Percentiles rank a stretch among this genome's conserved stretches.
Evolutionary conservation across 2,113 vertebrate species (phyloP).

Genomic region (Syngnathus scovelli): DNA sequence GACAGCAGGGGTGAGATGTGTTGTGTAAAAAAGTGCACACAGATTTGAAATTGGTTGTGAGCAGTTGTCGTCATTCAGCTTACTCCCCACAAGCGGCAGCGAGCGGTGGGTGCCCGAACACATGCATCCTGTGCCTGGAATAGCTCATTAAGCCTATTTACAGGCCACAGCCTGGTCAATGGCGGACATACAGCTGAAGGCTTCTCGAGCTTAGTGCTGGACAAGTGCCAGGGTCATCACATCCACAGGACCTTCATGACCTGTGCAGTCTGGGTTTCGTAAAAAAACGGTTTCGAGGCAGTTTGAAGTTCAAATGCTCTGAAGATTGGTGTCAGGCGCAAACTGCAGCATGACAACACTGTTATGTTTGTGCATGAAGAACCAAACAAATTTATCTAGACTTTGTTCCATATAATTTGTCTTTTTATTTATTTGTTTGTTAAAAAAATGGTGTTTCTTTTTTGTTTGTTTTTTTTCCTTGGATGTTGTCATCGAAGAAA

Average conservation of each 20-base stretch:
- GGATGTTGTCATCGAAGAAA: not conserved
- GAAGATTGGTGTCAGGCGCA: not conserved
- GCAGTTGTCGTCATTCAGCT: conserved; percentile 25
- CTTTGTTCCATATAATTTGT: not conserved
- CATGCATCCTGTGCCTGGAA: conserved; percentile 46
- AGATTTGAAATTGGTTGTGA: not conserved
- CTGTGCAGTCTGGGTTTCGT: not conserved
- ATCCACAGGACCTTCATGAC: conserved; percentile 5
- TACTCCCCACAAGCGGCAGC: conserved; percentile 20
- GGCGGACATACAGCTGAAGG: conserved; percentile 18
- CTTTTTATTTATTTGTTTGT: not conserved
- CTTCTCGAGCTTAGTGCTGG: conserved; percentile 18
- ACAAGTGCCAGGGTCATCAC: conserved; percentile 26
- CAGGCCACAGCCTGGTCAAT: conserved; percentile 47
- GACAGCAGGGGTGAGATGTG: not conserved
- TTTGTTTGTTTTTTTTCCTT: not conserved
- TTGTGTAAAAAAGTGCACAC: not conserved
- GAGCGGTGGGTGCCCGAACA: conserved; percentile 14
- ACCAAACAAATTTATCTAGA: not conserved
- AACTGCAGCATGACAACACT: not conserved
- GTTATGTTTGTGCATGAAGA: not conserved
- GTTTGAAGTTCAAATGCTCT: not conserved
- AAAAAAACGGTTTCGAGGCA: not conserved
- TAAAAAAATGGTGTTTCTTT: not conserved
- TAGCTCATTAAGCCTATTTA: conserved; percentile 66